Evolutionary conservation across 2,113 vertebrate species (phyloP), one percentile per base, ranked within the genome.

Genomic region (Puffinus mauretanicus): DNA sequence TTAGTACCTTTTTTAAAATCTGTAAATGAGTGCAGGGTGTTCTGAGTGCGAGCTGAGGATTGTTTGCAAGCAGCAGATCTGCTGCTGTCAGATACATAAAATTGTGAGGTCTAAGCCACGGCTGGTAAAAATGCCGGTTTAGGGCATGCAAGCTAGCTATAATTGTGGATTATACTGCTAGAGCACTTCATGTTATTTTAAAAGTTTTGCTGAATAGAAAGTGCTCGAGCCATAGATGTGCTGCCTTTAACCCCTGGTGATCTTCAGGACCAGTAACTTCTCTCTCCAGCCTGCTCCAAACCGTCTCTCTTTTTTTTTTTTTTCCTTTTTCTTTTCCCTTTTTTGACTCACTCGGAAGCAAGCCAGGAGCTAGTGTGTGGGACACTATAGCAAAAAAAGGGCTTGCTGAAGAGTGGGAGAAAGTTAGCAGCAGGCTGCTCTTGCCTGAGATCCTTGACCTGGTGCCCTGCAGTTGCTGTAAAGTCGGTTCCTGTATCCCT

Each of bases 261-360:
- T 32, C 61, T 42, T 47, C 54, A 36, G 82, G 61, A 21, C 4
- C 11, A 29, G 27, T 10, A 30, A 16, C n/a, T 60, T 29, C 55
- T n/a, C 36, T 9, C 44, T 20, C 21, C 55, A 61, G 40, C n/a
- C 85, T 14, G 21, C 85, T 72, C 72, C 51, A 26, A n/a, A 11
- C 16, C n/a, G 6, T 25, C 9, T 11, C 40, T 17, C 3, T 32
- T 21, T 18, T 10, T 2, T 4, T 16, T 10, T 13, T 3, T 19
- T 27, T 24, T 16, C 3, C 42, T 10, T 14, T 10, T 2, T 4
- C 42, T 13, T 14, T 10, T 2, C 3, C 12, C 3, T 6, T 40
- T 62, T 42, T 29, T n/a, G 24, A 11, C 69, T 65, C 17, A 1
- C 46, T 12, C 11, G 2, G 52, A 40, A 85, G 57, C 32, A 34